Base-by-base conservation (phyloP, 1,140 invertebrate species). In the Phenacoccus solenopsis region DNA sequence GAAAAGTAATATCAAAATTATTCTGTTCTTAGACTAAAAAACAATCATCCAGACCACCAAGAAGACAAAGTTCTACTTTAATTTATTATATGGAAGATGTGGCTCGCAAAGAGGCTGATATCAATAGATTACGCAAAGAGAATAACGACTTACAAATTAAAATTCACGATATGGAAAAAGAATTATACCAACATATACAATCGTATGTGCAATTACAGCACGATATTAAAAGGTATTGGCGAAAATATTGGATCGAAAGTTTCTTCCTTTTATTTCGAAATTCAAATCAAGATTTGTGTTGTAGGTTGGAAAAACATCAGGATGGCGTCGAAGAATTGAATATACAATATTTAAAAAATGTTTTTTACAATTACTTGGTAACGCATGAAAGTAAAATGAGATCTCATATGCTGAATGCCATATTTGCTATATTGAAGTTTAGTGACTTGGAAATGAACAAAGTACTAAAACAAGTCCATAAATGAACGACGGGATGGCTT, bases 331-430 rank as follows among this genome's bases (percentile, higher is more conserved):
- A 64, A 25, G 59, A 64, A 10, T 27, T 64, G 59, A 94, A 94
- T 80, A 78, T 94, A 56, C 91, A 94, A 77, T 94, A 95, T 77
- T 77, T 95, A 71, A 95, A 95, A 78, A 95, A 95, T 80, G 91
- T 95, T 9, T 86, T 93, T 56, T 83, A 92, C 21, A 89, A 89
- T 72, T 94, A 88, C 76, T 82, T 95, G 68, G 82, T 87, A n/a
- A 87, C 86, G 12, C 82, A 80, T 0, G 89, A 91, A 77, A 76
- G 79, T 13, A 83, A 83, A 4, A 87, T 86, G 9, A 85, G 87
- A 74, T 82, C 84, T 22, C 90, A 93, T 75, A 94, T 94, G 90
- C 75, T 94, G 13, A 94, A 94, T 80, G 92, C 92, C 0, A 93
- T 94, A 71, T 86, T 90, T 0, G 89, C 91, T 16, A 87, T 94